A percentile compares a stretch with the other conserved stretches of the same genome.
Evolutionary conservation across 2,797 vertebrate genomes (phyloP).

Genomic region (Podargus strigoides): DNA sequence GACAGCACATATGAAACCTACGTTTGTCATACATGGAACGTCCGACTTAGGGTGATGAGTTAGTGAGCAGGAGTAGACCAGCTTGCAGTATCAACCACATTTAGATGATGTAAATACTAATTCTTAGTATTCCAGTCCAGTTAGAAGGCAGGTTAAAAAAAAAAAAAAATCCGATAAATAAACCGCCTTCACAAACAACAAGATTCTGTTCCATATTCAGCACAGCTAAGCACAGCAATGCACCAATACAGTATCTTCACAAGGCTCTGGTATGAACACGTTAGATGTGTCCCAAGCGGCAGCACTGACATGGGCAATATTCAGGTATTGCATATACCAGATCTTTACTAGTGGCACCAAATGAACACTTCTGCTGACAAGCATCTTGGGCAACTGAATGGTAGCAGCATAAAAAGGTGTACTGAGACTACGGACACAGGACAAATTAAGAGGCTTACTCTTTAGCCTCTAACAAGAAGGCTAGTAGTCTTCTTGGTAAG

Average conservation of each 20-base stretch:
- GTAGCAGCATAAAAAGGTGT: background rate
- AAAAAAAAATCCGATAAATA: background rate
- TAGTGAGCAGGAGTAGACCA: background rate
- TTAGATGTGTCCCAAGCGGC: background rate
- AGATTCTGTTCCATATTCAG: background rate
- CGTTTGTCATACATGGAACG: background rate
- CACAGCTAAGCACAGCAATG: background rate
- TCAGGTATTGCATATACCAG: background rate
- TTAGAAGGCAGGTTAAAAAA: background rate
- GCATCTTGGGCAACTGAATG: background rate
- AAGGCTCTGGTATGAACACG: background rate
- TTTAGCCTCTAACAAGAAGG: background rate
- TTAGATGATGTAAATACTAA: background rate
- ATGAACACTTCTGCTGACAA: background rate
- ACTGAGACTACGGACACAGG: background rate
- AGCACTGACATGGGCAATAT: background rate
- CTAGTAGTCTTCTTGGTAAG: background rate
- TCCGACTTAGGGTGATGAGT: background rate
- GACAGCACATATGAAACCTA: background rate
- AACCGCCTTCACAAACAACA: background rate
- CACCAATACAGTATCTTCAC: background rate
- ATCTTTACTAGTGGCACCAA: background rate
- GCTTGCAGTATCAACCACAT: background rate
- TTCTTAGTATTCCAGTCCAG: background rate
- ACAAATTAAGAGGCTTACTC: background rate